Evolutionary conservation across 2,888 invertebrate genomes (phyloP), one percentile per base, ranked within the genome.

Genomic region (Frankliniella intonsa): DNA sequence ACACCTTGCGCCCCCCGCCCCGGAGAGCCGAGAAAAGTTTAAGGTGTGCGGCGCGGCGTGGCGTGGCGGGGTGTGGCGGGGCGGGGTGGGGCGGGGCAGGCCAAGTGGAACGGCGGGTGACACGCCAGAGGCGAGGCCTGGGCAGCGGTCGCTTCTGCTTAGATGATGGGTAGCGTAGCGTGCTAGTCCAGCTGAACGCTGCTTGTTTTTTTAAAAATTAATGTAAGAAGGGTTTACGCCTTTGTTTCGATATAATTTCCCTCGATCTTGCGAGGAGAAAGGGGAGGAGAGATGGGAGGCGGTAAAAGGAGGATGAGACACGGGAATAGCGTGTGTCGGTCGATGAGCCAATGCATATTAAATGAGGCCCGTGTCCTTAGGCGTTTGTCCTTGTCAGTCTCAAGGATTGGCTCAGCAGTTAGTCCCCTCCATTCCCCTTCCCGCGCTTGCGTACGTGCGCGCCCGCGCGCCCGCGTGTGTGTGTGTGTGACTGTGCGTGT

Each of bases 341-440:
- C 69, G 69, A 69, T 69, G 69, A 22, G 69, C 69, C 69, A 69
- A 69, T 69, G 69, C 69, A 69, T 69, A 69, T 22, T n/a, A 22
- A 69, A 69, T 69, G 69, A 69, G 69, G 22, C 11, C 55, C 7
- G 55, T 12, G 51, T 51, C 55, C n/a, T n/a, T n/a, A n/a, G n/a
- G n/a, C n/a, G n/a, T n/a, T n/a, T n/a, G n/a, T n/a, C n/a, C n/a
- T n/a, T n/a, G n/a, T n/a, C n/a, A n/a, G n/a, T n/a, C n/a, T n/a
- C n/a, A n/a, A n/a, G 55, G 55, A 51, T 17, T 17, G 55, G 55
- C 55, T 14, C 55, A 17, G 51, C 51, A 12, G 51, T 12, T 11
- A 11, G 55, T 11, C 55, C 55, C 1, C 1, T 17, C 55, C 55
- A 7, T 17, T 12, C 51, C 10, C 51, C 51, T 51, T 9, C 10